Evolutionary conservation across 2,797 vertebrate genomes (phyloP).

Genomic region (Enteromius viviparus): DNA sequence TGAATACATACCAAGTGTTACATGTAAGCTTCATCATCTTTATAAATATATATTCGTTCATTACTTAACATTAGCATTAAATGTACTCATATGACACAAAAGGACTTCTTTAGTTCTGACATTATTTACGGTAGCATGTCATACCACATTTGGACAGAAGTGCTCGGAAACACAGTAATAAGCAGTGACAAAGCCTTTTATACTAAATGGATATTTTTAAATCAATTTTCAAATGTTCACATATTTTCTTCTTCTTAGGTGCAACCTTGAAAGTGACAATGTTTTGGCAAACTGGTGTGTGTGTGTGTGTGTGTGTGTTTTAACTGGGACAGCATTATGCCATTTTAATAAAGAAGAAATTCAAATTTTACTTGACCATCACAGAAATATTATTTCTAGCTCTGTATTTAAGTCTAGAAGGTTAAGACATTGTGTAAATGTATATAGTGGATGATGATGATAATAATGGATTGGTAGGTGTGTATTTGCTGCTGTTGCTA

Average conservation of each 20-base stretch:
- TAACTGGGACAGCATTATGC: not conserved
- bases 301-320: no score
- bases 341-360: not conserved
- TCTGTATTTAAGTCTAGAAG: not conserved
- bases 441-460: not conserved
- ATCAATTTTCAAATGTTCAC: not conserved
- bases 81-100: not conserved
- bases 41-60: not conserved
- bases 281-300: not conserved
- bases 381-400: not conserved
- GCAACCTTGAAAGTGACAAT: not conserved
- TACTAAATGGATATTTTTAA: not conserved
- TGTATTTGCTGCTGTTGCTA: not conserved
- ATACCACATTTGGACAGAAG: not conserved
- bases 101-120: not conserved
- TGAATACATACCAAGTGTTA: not conserved
- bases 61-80: not conserved
- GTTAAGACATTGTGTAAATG: not conserved
- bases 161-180: not conserved
- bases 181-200: not conserved
- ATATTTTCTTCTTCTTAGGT: not conserved
- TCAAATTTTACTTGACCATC: not conserved
- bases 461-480: not conserved
- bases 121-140: not conserved
- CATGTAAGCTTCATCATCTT: not conserved